Percentiles rank a stretch among this genome's conserved stretches.
Evolutionary conservation across 2,113 vertebrate genomes (phyloP).

Genomic region (Nicator chloris): DNA sequence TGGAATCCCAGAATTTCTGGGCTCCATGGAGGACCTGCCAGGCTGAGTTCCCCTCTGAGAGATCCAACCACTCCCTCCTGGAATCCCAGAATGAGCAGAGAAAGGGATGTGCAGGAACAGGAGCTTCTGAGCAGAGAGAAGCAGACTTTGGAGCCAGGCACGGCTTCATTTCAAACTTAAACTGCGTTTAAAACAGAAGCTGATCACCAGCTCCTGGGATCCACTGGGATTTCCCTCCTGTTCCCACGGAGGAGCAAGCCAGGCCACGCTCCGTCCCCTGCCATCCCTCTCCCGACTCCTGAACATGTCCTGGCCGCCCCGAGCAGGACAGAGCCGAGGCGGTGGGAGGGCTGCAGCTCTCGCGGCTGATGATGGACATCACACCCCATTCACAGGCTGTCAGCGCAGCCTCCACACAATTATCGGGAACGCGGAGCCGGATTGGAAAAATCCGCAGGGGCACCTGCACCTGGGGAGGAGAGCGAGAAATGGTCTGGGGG

Average conservation of each 20-base stretch:
- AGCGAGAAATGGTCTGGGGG: not conserved
- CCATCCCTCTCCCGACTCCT: not conserved
- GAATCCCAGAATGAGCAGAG: not conserved
- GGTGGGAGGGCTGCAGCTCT: constrained; percentile 5
- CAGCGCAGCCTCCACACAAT: constrained; percentile 63
- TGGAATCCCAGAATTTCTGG: not conserved
- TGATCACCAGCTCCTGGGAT: not conserved
- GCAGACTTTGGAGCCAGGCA: not conserved
- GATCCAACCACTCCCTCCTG: not conserved
- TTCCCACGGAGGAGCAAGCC: not conserved
- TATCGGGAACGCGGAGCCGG: constrained; percentile 57
- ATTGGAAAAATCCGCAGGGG: constrained; percentile 63
- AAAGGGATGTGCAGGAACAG: not conserved
- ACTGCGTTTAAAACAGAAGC: not conserved
- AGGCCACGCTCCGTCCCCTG: not conserved
- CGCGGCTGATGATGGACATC: constrained; percentile 36
- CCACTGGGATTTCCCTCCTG: not conserved
- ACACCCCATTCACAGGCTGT: constrained; percentile 64
- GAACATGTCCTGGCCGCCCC: not conserved
- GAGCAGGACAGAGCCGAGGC: not conserved
- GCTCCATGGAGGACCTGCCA: fast-evolving
- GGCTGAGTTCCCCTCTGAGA: not conserved
- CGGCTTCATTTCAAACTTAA: not conserved
- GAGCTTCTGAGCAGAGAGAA: not conserved
- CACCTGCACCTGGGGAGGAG: constrained; percentile 11